Evolutionary conservation across 2,797 vertebrate genomes (phyloP), one percentile per base, ranked within the genome.

Genomic region (Molossus molossus): DNA sequence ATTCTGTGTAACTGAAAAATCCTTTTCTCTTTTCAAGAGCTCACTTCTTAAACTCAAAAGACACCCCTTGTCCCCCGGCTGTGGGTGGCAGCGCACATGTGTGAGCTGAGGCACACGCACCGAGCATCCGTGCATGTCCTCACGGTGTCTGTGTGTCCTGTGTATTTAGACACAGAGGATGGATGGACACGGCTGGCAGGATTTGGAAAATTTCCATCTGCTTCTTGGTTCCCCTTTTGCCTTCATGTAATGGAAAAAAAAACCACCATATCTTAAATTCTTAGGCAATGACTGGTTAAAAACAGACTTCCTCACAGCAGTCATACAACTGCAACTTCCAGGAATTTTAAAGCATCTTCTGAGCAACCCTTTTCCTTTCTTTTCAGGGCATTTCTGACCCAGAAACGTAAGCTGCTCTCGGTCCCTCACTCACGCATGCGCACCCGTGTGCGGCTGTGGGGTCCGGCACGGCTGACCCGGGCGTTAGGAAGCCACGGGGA

Each of bases 291-390:
- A 33, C 37, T 94, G 53, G 64, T 80, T 81, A 90, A 86, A 91
- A 94, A 95, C 93, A 96, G 90, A 82, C 25, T 25, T 12, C 27
- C 73, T 91, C 27, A 23, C 37, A 53, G 48, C 70, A 79, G 64
- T 90, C 48, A 45, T 17, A 27, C 58, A 57, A 15, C 40, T 29
- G 2, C 77, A 88, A 58, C 18, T 45, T 87, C 81, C 69, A 82
- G 69, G 81, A 93, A 75, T 90, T 77, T 65, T 40, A 64, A 86
- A 80, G 62, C 27, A 8, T 75, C 58, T 84, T 93, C 67, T 48
- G 55, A 83, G 89, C 60, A 53, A 85, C 84, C 48, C 37, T 65
- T 90, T 89, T 75, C n/a, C 60, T 96, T 84, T 95, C 76, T 91
- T 72, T 87, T 83, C 53, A 75, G 88, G n/a, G 33, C 82, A 57